phyloP scores from a whole-genome alignment of 1,140 invertebrate genomes.

The Antheraea mylitta region DNA sequence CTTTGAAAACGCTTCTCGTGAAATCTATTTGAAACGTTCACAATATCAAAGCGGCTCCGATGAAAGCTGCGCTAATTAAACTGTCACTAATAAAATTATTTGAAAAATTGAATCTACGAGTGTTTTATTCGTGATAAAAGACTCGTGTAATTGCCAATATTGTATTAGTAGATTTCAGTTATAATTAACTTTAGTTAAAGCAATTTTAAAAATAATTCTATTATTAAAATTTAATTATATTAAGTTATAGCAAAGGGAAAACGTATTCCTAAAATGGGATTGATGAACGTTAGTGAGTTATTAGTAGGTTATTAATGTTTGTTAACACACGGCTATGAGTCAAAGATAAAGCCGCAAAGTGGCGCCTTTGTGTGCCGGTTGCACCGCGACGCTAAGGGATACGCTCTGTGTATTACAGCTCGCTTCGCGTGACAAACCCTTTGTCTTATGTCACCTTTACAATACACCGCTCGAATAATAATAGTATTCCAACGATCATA shows the following conservation, averaged over 20 bases:
- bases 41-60: slow-evolving; percentile 70
- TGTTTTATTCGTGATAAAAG: slow-evolving; percentile 41
- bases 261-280: too few relatives aligned
- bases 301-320: slow-evolving; percentile 71
- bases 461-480: slow-evolving; percentile 32
- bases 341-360: slow-evolving; percentile 68
- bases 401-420: slow-evolving; percentile 43
- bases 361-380: slow-evolving; percentile 58
- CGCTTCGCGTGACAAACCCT: slow-evolving; percentile 55
- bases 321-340: slow-evolving; percentile 59
- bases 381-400: slow-evolving; percentile 51
- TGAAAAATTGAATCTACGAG: slow-evolving; percentile 62
- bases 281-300: slow-evolving; percentile 33
- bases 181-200: slow-evolving; percentile 2
- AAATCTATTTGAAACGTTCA: slow-evolving; percentile 77
- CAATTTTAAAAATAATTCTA: slow-evolving; percentile 4
- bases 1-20: slow-evolving; percentile 76
- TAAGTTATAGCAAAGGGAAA: too few relatives aligned
- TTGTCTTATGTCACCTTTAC: slow-evolving; percentile 55
- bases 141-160: slow-evolving; percentile 32
- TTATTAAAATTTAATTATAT: background rate
- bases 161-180: slow-evolving; percentile 17
- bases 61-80: slow-evolving; percentile 77
- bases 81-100: slow-evolving; percentile 76
- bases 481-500: background rate